Percentiles rank a stretch among this genome's conserved stretches.
Evolutionary conservation across 2,888 invertebrate genomes (phyloP).

Genomic region (Drosophila cyrtoloma): DNA sequence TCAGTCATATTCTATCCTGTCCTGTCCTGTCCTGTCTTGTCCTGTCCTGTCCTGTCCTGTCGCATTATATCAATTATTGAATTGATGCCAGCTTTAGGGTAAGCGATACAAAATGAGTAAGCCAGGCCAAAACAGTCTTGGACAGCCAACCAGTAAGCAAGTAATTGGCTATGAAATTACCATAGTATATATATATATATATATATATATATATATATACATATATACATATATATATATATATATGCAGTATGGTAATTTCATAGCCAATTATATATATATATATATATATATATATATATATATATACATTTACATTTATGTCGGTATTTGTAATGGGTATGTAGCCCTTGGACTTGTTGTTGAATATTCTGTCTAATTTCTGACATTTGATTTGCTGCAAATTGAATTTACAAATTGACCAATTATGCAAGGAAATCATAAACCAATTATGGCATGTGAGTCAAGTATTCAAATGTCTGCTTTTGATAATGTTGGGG

Average conservation of each 20-base stretch:
- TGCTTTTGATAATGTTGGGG: neutral
- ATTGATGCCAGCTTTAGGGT: conserved; percentile 13
- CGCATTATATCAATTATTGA: conserved; percentile 44
- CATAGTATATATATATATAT: neutral
- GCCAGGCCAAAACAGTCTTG: conserved; percentile 36
- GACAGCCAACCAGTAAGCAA: neutral
- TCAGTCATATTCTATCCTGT: conserved; percentile 14
- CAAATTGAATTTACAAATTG: conserved; percentile 2
- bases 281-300: too few species aligned
- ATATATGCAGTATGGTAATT: too few species aligned
- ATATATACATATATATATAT: too few species aligned
- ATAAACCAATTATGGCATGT: neutral
- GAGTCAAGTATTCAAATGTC: neutral
- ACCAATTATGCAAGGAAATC: neutral
- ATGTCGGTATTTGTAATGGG: neutral
- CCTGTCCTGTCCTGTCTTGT: neutral
- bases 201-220: neutral
- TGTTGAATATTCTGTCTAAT: neutral
- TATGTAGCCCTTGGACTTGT: neutral
- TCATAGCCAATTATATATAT: too few species aligned
- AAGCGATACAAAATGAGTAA: conserved; percentile 34
- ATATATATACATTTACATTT: too few species aligned
- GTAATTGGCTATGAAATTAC: neutral
- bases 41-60: conserved; percentile 3
- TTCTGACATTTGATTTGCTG: neutral